These are phyloP conservation scores for Oryzias sinensis DNA, from an alignment of 2,797 vertebrate species.

Conservation along the genomic window DNA sequence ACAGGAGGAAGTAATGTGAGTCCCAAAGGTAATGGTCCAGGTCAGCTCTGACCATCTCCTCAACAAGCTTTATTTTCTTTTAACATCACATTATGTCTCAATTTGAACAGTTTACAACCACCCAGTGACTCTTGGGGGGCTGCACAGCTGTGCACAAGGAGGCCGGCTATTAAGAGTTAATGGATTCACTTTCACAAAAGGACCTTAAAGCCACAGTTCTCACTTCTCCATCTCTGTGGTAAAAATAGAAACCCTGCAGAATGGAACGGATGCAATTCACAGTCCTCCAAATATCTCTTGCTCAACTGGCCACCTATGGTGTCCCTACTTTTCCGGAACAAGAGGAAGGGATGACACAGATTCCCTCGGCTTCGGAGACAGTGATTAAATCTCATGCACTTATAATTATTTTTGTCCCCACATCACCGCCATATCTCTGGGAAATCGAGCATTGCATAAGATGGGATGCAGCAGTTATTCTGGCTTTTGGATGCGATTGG, in stretches of 20 bases:
- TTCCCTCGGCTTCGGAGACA: constrained; percentile 52
- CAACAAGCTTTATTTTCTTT: constrained; percentile 31
- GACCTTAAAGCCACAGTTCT: constrained; percentile 80
- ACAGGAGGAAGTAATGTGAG: constrained; percentile 40
- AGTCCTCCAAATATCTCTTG: constrained; percentile 76
- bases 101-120: constrained; percentile 50
- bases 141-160: constrained; percentile 62
- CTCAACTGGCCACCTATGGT: constrained; percentile 63
- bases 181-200: constrained; percentile 82
- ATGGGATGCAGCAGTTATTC: constrained; percentile 36
- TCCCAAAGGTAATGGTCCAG: constrained; percentile 41
- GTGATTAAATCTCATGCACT: constrained; percentile 70
- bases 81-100: constrained; percentile 33
- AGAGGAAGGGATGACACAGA: constrained; percentile 37
- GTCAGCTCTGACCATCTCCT: constrained; percentile 49
- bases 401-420: constrained; percentile 65
- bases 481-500: constrained; percentile 29
- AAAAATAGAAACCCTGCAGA: constrained; percentile 82
- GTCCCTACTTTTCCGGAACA: constrained; percentile 39
- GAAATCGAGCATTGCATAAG: constrained; percentile 61
- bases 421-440: constrained; percentile 44
- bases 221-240: constrained; percentile 65
- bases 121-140: constrained; percentile 49
- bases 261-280: constrained; percentile 77
- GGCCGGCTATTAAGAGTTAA: constrained; percentile 78